These are phyloP conservation scores for Tenthredo scrophulariae DNA, from an alignment of 2,888 invertebrate genomes.

Conservation along the genomic window DNA sequence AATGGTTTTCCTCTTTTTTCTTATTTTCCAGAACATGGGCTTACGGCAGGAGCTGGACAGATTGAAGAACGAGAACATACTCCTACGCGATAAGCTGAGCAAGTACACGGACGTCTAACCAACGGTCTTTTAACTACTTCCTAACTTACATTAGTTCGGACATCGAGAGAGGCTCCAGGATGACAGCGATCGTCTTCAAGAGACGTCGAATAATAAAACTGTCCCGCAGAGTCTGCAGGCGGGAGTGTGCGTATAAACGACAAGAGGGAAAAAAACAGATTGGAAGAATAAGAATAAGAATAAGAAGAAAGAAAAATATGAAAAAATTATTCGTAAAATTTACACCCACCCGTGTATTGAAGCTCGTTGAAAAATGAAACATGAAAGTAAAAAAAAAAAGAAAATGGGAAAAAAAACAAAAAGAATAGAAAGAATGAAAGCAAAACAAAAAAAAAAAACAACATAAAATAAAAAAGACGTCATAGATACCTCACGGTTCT, in stretches of 20 bases:
- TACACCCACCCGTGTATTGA: neutral
- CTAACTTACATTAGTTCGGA: slow-evolving; percentile 38
- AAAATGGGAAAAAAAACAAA: too few relatives aligned
- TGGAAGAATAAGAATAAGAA: too few relatives aligned
- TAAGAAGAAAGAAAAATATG: neutral
- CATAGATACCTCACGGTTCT: slow-evolving; percentile 51
- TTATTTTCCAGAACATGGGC: slow-evolving; percentile 87
- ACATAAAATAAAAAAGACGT: slow-evolving; percentile 51
- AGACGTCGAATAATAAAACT: neutral
- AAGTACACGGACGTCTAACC: slow-evolving; percentile 92
- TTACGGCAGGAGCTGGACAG: slow-evolving; percentile 94
- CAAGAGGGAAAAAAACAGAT: neutral
- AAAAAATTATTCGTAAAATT: neutral
- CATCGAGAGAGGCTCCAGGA: slow-evolving; percentile 23
- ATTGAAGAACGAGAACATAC: slow-evolving; percentile 94
- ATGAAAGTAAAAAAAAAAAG: neutral
- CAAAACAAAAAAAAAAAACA: slow-evolving; percentile 27
- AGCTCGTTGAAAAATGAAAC: neutral
- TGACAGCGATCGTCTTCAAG: neutral
- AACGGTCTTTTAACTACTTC: slow-evolving; percentile 62
- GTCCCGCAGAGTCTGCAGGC: neutral
- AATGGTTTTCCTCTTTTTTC: slow-evolving; percentile 60
- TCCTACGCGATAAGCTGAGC: slow-evolving; percentile 92
- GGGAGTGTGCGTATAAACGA: neutral
- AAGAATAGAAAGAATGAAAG: too few relatives aligned